Evolutionary conservation across 2,888 invertebrate genomes (phyloP), one percentile per base, ranked within the genome.

Genomic region (Sarcophaga carnaria): DNA sequence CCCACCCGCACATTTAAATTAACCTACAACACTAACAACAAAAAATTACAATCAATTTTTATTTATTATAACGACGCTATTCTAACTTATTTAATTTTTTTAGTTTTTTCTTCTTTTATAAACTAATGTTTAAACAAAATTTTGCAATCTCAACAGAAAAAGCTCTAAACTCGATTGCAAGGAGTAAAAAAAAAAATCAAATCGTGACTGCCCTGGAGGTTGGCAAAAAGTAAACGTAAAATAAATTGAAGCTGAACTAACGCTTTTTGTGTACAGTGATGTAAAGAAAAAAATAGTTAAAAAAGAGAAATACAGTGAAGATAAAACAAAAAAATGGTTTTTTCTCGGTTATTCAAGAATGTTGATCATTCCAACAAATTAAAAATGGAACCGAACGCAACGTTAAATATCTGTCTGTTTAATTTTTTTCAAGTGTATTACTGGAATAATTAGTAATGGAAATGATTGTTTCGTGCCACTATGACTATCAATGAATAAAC

Each of bases 121-220:
- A 70, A 59, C 64, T 8, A 37, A 45, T 67, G 49, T 64, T 80
- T 49, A 12, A 22, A 3, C 17, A 22, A 49, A 63, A n/a, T 60
- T 76, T 59, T 75, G 64, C 67, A 67, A 77, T 80, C 54, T 27
- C 17, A 80, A 72, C 22, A 63, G 62, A 37, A 54, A 69, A 83
- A 77, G 77, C 76, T 74, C 60, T 79, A 64, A 82, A 82, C 76
- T 79, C 69, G 62, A 74, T 67, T 79, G 63, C 14, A 74, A 37
- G 20, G 27, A 37, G 17, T 17, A 37, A 37, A 66, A 49, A 37
- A 37, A 75, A 69, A 80, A 70, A 66, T 17, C 70, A 27, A 86
- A 27, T 86, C 86, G 86, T 86, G 86, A 86, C 80, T 83, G 78
- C 80, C 83, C 75, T 69, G 66, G 80, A 81, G 86, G 86, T 78